phyloP scores from a whole-genome alignment of 2,113 vertebrate genomes.

The Oxyruncus cristatus region DNA sequence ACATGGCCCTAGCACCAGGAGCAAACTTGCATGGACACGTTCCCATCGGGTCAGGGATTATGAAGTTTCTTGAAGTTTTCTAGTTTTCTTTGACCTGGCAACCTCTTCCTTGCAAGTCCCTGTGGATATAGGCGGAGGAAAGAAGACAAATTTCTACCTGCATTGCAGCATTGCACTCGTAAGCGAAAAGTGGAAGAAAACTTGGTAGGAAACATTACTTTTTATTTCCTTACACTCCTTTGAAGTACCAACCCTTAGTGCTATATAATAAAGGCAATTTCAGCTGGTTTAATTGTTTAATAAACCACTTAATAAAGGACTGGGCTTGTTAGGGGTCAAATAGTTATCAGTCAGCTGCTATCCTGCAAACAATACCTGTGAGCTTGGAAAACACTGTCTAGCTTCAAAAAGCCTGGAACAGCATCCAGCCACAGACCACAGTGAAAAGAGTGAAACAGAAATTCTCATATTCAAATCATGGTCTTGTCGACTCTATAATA shows the following conservation, averaged over 20 bases:
- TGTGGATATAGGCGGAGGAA: not conserved
- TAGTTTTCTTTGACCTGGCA: not conserved
- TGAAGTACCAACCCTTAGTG: not conserved
- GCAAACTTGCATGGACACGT: not conserved
- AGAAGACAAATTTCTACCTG: not conserved
- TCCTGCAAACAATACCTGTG: not conserved
- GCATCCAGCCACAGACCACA: no score
- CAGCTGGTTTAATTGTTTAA: not conserved
- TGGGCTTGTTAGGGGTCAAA: not conserved
- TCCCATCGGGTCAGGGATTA: not conserved
- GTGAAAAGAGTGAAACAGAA: no score
- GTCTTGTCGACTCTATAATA: no score
- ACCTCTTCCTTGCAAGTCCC: not conserved
- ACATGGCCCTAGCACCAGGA: not conserved
- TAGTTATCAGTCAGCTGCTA: not conserved
- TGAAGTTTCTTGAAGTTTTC: not conserved
- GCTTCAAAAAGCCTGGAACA: no score
- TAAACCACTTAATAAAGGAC: not conserved
- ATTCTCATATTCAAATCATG: no score
- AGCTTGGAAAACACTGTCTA: not conserved
- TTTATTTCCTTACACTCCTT: not conserved
- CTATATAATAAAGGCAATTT: not conserved
- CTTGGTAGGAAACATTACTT: not conserved
- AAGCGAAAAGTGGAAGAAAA: not conserved
- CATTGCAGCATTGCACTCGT: accelerated